A percentile compares a stretch with the other conserved stretches of the same genome.
phyloP scores from a whole-genome alignment of 2,888 invertebrate species.

The Pollenia labialis region DNA sequence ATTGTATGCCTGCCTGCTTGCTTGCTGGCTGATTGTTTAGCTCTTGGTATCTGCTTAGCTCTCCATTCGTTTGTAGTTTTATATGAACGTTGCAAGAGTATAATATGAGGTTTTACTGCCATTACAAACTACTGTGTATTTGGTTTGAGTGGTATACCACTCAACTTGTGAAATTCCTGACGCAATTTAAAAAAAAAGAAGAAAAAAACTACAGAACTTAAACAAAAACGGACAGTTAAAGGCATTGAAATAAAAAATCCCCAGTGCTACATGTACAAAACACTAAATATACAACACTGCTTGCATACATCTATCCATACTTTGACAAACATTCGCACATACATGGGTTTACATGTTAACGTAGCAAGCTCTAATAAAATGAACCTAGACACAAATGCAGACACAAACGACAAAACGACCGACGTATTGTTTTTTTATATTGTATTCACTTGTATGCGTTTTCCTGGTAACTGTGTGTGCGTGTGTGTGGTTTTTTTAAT shows the following conservation, averaged over 20 bases:
- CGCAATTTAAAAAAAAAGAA: constrained; percentile 73
- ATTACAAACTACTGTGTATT: constrained; percentile 71
- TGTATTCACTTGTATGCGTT: constrained; percentile 28
- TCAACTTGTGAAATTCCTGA: constrained; percentile 80
- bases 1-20: constrained; percentile 49
- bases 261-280: constrained; percentile 24
- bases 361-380: constrained; percentile 76
- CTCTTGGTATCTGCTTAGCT: constrained; percentile 54
- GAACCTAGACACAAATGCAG: constrained; percentile 54
- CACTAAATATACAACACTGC: constrained; percentile 13
- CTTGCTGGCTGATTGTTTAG: constrained; percentile 42
- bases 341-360: constrained; percentile 48
- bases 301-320: neutral
- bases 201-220: constrained; percentile 23
- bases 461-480: neutral
- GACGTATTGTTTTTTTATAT: constrained; percentile 28
- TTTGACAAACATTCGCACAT: neutral
- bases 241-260: constrained; percentile 69
- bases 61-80: constrained; percentile 45
- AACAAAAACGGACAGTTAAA: constrained; percentile 69
- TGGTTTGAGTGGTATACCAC: constrained; percentile 72
- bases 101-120: constrained; percentile 71
- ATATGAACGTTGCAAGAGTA: constrained; percentile 51
- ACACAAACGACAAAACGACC: constrained; percentile 48
- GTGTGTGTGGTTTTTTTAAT: constrained; percentile 12